These are phyloP conservation scores for Pogonomyrmex barbatus DNA, from an alignment of 1,140 invertebrate species.

Conservation along the genomic window DNA sequence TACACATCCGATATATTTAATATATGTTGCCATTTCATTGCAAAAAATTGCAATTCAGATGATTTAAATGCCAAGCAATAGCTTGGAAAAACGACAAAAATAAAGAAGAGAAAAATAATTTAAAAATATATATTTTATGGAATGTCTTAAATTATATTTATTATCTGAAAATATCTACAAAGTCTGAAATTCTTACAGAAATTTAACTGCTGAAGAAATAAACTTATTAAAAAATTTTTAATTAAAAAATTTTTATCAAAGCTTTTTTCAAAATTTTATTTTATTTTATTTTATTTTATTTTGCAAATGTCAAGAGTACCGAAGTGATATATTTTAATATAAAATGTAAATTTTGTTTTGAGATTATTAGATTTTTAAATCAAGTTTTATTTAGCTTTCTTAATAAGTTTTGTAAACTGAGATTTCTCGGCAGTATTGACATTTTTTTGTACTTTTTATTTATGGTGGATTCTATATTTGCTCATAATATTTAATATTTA, in stretches of 20 bases:
- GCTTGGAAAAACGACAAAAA: not conserved
- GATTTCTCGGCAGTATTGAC: too few relatives aligned
- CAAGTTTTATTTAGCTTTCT: not conserved
- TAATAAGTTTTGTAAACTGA: not conserved
- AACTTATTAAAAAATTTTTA: not conserved
- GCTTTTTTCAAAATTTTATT: not conserved
- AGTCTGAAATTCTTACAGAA: not conserved
- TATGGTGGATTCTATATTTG: too few relatives aligned
- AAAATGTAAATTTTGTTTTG: not conserved
- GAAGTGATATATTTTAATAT: not conserved
- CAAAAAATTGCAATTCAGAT: not conserved
- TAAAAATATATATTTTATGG: not conserved
- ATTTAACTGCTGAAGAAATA: not conserved
- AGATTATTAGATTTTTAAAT: not conserved
- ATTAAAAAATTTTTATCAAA: not conserved
- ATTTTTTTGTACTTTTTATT: too few relatives aligned
- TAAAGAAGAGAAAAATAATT: not conserved
- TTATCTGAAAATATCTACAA: not conserved
- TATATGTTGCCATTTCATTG: not conserved
- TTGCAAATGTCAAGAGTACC: not conserved
- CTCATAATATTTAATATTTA: too few relatives aligned
- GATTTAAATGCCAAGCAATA: not conserved
- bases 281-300: not conserved
- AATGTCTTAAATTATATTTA: not conserved
- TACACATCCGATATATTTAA: conserved; percentile 45